Base-by-base conservation (phyloP, 1,140 invertebrate genomes). In the Hyposmocoma kahamanoa region DNA sequence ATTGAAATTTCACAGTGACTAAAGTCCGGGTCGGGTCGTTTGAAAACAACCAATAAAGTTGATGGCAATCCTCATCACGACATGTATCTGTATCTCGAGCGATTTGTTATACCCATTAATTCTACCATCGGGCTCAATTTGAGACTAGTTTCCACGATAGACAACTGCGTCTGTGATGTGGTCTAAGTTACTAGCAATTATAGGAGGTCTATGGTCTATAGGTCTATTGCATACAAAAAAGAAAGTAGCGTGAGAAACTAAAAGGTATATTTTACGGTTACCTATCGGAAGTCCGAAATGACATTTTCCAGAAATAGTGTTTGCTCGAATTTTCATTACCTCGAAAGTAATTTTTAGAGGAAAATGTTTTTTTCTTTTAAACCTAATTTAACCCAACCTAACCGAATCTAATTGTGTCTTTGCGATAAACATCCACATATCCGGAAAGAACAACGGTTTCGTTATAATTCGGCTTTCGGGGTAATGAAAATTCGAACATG, bases 21-120 rank as follows among this genome's bases (percentile, higher is more conserved):
- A 36, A 36, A 36, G 15, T 36, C 32, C 32, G 15, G 13, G 32
- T 8, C 30, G 10, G 6, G n/a, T 39, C 15, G 42, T 59, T 60
- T 53, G 42, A 48, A 56, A 59, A 56, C 49, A 56, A 51, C 28
- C 21, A 55, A 55, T 55, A 55, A 55, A 55, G 46, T 49, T 55
- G 47, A 55, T 46, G 48, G 47, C 6, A 18, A 10, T 20, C 19
- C 8, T 41, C 38, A 22, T 41, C 38, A 41, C 38, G 38, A 41
- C 45, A 32, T 42, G 36, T 50, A 55, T 56, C 63, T 42, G 52
- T 56, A 53, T 22, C 18, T 42, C 22, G n/a, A 15, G 53, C 55
- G 56, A 69, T 69, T 69, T 59, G 66, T 60, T 53, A 62, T 50
- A 62, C 44, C 41, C 48, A 56, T 69, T 62, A 61, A 26, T 51